Conservation (phyloP, 2,797 vertebrate species). For the Mareca penelope region DNA sequence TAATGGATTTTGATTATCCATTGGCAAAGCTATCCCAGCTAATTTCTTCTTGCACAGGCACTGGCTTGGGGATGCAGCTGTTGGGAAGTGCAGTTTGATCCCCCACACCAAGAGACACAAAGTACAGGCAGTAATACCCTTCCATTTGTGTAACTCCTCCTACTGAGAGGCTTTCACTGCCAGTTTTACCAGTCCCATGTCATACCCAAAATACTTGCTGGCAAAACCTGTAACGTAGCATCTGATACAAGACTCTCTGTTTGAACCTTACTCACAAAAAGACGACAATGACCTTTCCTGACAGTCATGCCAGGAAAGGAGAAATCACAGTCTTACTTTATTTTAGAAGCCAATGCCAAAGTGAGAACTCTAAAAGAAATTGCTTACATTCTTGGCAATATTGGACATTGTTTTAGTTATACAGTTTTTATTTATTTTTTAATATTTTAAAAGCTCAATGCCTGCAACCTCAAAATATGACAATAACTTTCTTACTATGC, state of each 20-base stretch:
- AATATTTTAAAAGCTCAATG: background rate
- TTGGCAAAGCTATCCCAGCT: background rate
- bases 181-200: background rate
- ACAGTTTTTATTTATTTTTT: background rate
- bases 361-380: background rate
- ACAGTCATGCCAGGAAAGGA: background rate
- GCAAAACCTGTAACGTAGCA: fast-evolving
- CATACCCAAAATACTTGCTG: background rate
- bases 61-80: background rate
- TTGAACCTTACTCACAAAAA: background rate
- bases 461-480: background rate
- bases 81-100: background rate
- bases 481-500: background rate
- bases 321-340: background rate
- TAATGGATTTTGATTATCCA: background rate
- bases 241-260: background rate
- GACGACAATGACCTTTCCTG: background rate
- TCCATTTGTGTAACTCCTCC: background rate
- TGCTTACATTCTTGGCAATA: background rate
- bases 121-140: background rate
- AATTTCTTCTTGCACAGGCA: background rate
- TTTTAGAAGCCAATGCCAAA: background rate
- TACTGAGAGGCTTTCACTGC: background rate
- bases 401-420: background rate
- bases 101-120: background rate